Evolutionary conservation across 2,888 invertebrate species (phyloP).

Genomic region (Ganaspis brasiliensis): DNA sequence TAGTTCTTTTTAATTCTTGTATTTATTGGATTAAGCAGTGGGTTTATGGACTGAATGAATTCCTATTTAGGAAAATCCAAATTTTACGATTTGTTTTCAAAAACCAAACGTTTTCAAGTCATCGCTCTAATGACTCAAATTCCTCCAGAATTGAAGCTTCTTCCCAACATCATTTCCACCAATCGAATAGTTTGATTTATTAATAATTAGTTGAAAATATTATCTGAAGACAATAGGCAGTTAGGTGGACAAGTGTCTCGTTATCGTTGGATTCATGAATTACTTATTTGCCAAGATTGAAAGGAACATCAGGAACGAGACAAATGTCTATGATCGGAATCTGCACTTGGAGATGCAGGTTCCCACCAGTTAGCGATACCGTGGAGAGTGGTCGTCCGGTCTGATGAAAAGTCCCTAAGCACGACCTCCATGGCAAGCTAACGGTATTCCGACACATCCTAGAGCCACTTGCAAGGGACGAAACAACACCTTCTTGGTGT

Average conservation of each 20-base stretch:
- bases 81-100: too few relatives aligned
- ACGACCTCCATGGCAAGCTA: constrained; percentile 70
- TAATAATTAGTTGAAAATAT: too few relatives aligned
- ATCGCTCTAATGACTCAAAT: too few relatives aligned
- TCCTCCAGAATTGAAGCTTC: too few relatives aligned
- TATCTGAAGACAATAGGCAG: neutral
- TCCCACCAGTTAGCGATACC: constrained; percentile 63
- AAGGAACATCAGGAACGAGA: constrained; percentile 70
- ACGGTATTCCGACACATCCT: constrained; percentile 76
- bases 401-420: constrained; percentile 73
- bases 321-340: constrained; percentile 59
- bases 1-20: too few relatives aligned
- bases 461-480: constrained; percentile 69
- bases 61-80: too few relatives aligned
- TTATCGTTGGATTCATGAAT: constrained; percentile 23
- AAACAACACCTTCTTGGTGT: constrained; percentile 64
- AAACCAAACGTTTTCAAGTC: too few relatives aligned
- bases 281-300: constrained; percentile 54
- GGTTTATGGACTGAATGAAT: too few relatives aligned
- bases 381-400: constrained; percentile 65
- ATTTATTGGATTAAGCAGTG: too few relatives aligned
- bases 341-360: constrained; percentile 63
- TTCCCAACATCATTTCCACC: too few relatives aligned
- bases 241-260: constrained; percentile 5
- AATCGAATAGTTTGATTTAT: too few relatives aligned